These are phyloP conservation scores for Gisinianus flammeolus DNA, from an alignment of 2,888 invertebrate species.

Conservation along the genomic window DNA sequence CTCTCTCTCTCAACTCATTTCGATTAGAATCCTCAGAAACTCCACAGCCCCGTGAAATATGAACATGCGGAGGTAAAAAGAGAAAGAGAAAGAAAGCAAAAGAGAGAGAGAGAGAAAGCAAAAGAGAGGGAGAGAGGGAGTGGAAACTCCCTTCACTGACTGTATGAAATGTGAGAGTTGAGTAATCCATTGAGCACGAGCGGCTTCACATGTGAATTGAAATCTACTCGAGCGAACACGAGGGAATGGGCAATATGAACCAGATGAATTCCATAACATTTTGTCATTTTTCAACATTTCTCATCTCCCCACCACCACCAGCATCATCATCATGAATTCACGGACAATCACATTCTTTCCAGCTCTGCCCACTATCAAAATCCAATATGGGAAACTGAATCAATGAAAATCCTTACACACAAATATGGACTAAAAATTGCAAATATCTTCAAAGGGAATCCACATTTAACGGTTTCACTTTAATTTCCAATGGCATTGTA, in stretches of 20 bases:
- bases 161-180: no score
- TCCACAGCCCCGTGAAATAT: no score
- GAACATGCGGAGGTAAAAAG: no score
- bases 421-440: neutral
- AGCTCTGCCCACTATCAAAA: neutral
- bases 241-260: neutral
- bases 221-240: neutral
- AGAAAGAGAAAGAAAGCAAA: no score
- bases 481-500: no score
- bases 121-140: no score
- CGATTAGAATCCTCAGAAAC: no score
- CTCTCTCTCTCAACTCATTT: neutral
- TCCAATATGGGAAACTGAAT: neutral
- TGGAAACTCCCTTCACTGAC: no score
- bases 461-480: no score
- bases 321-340: neutral
- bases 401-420: neutral
- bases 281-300: neutral
- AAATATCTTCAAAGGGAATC: neutral
- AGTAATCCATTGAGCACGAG: neutral
- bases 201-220: neutral
- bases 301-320: neutral
- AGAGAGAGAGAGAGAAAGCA: no score
- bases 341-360: neutral
- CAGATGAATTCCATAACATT: constrained; percentile 6